A percentile compares a stretch with the other conserved stretches of the same genome.
Evolutionary conservation across 2,797 vertebrate genomes (phyloP).

Genomic region (Numenius phaeopus): DNA sequence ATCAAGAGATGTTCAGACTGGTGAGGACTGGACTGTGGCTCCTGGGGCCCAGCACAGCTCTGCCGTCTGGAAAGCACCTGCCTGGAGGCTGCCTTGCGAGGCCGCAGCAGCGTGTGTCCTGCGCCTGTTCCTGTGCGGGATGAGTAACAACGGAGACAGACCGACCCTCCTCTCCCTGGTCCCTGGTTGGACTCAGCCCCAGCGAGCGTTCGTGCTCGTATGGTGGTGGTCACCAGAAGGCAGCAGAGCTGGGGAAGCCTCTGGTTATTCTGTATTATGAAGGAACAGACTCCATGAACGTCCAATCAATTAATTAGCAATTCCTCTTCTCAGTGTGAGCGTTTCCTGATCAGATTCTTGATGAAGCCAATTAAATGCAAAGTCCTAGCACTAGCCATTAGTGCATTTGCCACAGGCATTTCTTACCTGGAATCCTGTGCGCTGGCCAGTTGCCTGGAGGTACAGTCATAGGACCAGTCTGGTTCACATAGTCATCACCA

Average conservation of each 20-base stretch:
- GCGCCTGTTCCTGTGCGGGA: not conserved
- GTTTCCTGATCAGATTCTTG: not conserved
- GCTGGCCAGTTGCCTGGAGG: not conserved
- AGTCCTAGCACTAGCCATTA: not conserved
- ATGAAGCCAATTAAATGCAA: not conserved
- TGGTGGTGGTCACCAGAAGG: not conserved
- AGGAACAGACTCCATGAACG: not conserved
- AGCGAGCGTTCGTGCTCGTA: rapidly evolving
- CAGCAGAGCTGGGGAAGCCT: not conserved
- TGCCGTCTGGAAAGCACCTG: not conserved
- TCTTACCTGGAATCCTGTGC: not conserved
- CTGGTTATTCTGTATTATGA: not conserved
- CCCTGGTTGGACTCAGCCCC: not conserved
- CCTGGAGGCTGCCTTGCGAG: not conserved
- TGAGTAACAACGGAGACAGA: not conserved
- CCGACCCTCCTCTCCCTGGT: not conserved
- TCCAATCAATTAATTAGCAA: not conserved
- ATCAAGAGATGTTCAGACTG: not conserved
- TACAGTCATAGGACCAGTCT: not conserved
- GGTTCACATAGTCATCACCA: not conserved
- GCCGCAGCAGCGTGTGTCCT: not conserved
- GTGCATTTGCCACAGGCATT: not conserved
- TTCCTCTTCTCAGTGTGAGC: not conserved
- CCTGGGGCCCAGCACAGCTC: not conserved
- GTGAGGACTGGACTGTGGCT: not conserved